A percentile compares a stretch with the other conserved stretches of the same genome.
phyloP scores from a whole-genome alignment of 1,140 invertebrate species.

The Harpegnathos saltator region DNA sequence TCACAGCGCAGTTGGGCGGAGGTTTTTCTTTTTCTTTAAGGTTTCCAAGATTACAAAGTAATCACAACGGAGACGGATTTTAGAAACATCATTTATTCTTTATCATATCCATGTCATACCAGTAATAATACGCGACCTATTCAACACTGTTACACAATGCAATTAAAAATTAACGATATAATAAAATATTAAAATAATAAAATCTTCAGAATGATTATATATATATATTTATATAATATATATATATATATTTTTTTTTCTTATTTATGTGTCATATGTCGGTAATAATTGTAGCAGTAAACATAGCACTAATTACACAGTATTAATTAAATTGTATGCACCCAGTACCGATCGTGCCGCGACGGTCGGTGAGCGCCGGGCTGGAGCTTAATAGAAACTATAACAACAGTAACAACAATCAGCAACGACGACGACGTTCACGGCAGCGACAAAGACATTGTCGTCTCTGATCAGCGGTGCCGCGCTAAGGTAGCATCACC shows the following conservation, averaged over 20 bases:
- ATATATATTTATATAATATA: slow-evolving; percentile 29
- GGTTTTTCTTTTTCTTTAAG: too few species aligned
- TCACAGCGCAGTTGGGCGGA: too few species aligned
- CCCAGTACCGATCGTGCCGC: not conserved
- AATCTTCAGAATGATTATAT: slow-evolving; percentile 37
- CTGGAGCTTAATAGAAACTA: slow-evolving; percentile 19
- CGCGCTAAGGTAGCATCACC: not conserved
- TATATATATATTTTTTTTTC: not conserved
- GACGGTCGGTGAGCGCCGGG: slow-evolving; percentile 9
- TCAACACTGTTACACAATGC: slow-evolving; percentile 25
- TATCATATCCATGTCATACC: slow-evolving; percentile 28
- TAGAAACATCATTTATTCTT: slow-evolving; percentile 46
- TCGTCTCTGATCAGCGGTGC: not conserved
- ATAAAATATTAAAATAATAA: slow-evolving; percentile 55
- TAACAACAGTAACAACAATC: slow-evolving; percentile 1
- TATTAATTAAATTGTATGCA: slow-evolving; percentile 27
- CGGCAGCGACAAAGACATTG: not conserved
- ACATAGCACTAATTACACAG: slow-evolving; percentile 20
- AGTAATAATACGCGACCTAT: slow-evolving; percentile 8
- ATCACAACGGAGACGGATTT: too few species aligned
- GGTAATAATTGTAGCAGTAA: slow-evolving; percentile 6
- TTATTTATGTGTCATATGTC: slow-evolving; percentile 18
- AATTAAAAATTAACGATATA: slow-evolving; percentile 8
- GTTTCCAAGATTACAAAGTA: too few species aligned
- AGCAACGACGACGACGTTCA: not conserved